phyloP scores from a whole-genome alignment of 2,797 vertebrate genomes.

The Myripristis murdjan region DNA sequence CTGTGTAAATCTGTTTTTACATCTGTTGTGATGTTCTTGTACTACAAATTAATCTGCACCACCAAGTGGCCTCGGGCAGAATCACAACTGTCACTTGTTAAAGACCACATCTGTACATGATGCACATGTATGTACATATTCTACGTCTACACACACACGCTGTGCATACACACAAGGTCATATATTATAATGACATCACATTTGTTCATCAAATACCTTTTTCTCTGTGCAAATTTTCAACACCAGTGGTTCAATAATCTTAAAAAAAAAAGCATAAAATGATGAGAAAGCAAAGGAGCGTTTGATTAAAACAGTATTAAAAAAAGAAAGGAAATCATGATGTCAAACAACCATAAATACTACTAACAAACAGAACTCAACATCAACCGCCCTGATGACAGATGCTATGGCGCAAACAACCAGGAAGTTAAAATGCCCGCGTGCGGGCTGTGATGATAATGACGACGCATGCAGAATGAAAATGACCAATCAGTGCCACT shows the following conservation, averaged over 20 bases:
- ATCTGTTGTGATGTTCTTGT: conserved; percentile 5
- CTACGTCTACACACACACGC: conserved; percentile 45
- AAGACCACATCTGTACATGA: conserved; percentile 62
- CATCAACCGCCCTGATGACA: conserved; percentile 20
- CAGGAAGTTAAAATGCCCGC: conserved; percentile 47
- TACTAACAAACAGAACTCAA: conserved; percentile 32
- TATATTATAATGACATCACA: conserved; percentile 79
- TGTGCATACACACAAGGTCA: conserved; percentile 66
- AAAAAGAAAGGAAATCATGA: conserved; percentile 28
- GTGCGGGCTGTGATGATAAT: conserved; percentile 16
- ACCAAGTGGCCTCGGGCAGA: conserved; percentile 13
- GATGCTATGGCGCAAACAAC: conserved; percentile 47
- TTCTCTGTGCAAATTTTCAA: conserved; percentile 93
- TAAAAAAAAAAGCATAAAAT: conserved; percentile 85
- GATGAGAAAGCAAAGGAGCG: conserved; percentile 52
- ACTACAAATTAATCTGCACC: not conserved
- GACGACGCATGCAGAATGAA: conserved; percentile 59
- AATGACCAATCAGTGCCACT: conserved; percentile 45
- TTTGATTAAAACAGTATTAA: conserved; percentile 67
- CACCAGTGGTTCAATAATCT: conserved; percentile 94
- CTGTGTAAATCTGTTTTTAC: conserved; percentile 39
- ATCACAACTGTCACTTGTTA: conserved; percentile 30
- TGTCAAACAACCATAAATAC: conserved; percentile 29
- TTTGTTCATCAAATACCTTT: conserved; percentile 84
- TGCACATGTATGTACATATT: conserved; percentile 59